phyloP scores from a whole-genome alignment of 2,113 vertebrate species.

The Clarias macrocephalus region DNA sequence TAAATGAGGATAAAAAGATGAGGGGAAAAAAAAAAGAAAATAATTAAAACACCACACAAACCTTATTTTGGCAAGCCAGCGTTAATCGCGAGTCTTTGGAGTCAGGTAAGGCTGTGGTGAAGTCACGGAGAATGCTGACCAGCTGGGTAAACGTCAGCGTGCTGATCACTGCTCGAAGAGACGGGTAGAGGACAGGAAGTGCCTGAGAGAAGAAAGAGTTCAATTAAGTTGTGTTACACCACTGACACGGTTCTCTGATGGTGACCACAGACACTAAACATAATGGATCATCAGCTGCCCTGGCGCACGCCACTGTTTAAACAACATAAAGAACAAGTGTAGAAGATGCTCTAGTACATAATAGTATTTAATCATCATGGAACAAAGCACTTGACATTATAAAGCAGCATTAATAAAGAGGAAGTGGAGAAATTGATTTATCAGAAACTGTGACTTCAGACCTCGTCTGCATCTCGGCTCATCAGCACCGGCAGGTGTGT shows the following conservation, averaged over 20 bases:
- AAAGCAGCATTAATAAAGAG: neutral
- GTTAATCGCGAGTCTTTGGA: conserved; percentile 66
- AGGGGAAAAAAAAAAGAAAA: neutral
- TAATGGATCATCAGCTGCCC: neutral
- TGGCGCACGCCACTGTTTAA: neutral
- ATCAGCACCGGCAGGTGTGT: conserved; percentile 82
- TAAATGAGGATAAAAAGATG: neutral
- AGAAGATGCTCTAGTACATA: neutral
- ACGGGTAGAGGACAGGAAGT: conserved; percentile 82
- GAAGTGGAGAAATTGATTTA: neutral
- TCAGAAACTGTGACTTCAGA: neutral
- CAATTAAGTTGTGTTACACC: neutral
- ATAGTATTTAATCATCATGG: neutral
- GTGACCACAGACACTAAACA: neutral
- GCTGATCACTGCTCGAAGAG: conserved; percentile 78
- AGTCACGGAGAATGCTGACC: conserved; percentile 77
- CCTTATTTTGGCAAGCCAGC: conserved; percentile 89
- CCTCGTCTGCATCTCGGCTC: conserved; percentile 86
- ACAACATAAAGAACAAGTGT: neutral
- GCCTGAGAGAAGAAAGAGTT: conserved; percentile 66
- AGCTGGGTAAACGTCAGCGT: conserved; percentile 83
- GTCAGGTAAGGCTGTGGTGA: conserved; percentile 69
- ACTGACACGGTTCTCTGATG: neutral
- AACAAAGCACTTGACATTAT: neutral
- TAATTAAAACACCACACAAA: conserved; percentile 47